phyloP scores from a whole-genome alignment of 2,113 vertebrate species.

The Acrocephalus arundinaceus region DNA sequence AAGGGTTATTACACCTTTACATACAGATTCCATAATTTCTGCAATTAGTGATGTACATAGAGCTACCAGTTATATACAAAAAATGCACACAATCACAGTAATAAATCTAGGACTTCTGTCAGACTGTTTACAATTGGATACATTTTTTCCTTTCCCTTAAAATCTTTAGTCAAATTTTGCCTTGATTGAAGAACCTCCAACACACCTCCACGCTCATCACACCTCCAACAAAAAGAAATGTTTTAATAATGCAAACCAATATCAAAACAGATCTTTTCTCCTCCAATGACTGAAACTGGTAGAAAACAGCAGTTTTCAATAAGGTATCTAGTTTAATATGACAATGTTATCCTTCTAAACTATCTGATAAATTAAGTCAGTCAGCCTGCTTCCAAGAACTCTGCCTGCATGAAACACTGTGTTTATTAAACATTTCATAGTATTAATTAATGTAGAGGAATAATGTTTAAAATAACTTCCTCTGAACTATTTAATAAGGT shows the following conservation, averaged over 20 bases:
- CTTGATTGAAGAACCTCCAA: background rate
- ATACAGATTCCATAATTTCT: background rate
- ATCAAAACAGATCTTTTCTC: background rate
- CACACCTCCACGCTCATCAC: rapidly evolving
- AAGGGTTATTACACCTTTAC: background rate
- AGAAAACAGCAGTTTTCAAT: background rate
- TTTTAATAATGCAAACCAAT: background rate
- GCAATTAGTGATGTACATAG: background rate
- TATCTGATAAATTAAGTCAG: background rate
- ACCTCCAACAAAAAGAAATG: background rate
- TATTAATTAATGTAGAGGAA: background rate
- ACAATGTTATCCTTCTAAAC: background rate
- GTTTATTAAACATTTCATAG: background rate
- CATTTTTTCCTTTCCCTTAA: background rate
- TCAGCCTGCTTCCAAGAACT: background rate
- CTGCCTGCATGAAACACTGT: background rate
- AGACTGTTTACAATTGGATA: background rate
- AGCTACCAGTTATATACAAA: background rate
- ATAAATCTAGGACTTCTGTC: background rate
- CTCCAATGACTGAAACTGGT: background rate
- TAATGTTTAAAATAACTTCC: background rate
- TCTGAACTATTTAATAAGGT: background rate
- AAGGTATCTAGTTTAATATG: background rate
- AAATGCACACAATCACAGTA: background rate
- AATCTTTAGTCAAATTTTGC: background rate